Evolutionary conservation across 2,113 vertebrate species (phyloP).

Genomic region (Callaeas wilsoni): DNA sequence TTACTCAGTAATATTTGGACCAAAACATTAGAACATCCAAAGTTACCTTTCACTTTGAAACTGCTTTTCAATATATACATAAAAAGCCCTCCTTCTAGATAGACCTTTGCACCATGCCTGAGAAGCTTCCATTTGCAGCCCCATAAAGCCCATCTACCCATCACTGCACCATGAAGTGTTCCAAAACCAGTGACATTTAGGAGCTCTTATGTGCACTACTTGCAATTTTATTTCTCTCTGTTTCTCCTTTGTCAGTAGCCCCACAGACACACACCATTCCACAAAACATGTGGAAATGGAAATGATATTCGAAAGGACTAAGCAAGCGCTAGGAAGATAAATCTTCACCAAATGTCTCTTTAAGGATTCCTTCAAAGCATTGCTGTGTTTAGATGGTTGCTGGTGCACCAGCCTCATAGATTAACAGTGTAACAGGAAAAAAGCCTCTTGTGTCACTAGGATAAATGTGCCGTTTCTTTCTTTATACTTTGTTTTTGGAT

Average conservation of each 20-base stretch:
- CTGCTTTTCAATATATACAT: neutral
- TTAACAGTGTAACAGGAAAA: neutral
- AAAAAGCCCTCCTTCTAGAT: neutral
- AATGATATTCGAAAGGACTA: neutral
- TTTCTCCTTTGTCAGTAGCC: neutral
- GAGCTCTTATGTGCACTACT: neutral
- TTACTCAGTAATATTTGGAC: neutral
- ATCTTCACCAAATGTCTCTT: neutral
- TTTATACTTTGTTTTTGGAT: neutral
- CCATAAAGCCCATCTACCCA: neutral
- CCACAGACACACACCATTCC: neutral
- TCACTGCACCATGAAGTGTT: neutral
- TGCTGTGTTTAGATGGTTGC: neutral
- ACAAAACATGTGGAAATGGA: neutral
- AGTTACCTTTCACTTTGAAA: neutral
- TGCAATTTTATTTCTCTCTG: neutral
- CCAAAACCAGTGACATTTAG: neutral
- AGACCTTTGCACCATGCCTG: neutral
- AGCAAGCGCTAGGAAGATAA: neutral
- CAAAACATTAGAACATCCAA: neutral
- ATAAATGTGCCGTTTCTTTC: neutral
- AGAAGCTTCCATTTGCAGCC: neutral
- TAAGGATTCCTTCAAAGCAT: neutral
- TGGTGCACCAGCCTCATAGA: neutral
- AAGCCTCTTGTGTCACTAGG: accelerated